A percentile compares a stretch with the other conserved stretches of the same genome.
phyloP scores from a whole-genome alignment of 2,888 invertebrate species.

The Drosophila dives region DNA sequence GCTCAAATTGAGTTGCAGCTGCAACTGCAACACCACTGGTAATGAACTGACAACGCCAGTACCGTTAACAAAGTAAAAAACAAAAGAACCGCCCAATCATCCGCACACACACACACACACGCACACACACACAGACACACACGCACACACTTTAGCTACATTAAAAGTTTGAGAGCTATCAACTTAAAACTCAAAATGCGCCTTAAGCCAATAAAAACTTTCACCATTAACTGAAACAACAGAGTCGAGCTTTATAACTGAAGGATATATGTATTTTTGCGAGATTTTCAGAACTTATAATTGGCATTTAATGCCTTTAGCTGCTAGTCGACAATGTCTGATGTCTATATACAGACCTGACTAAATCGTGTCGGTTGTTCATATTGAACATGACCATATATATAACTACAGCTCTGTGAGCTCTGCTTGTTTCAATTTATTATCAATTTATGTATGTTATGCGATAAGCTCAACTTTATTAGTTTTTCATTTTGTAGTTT shows the following conservation, averaged over 20 bases:
- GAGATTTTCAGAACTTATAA: background rate
- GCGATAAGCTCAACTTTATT: background rate
- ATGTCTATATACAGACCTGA: background rate
- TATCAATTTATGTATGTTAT: background rate
- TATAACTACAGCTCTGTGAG: background rate
- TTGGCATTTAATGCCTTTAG: background rate
- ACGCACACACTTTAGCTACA: slow-evolving; percentile 19
- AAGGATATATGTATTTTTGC: background rate
- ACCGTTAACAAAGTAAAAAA: background rate
- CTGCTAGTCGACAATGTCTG: background rate
- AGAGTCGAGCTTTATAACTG: background rate
- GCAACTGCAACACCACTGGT: slow-evolving; percentile 26
- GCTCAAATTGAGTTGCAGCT: slow-evolving; percentile 58
- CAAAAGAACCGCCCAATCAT: background rate
- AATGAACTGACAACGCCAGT: slow-evolving; percentile 12
- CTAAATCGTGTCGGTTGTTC: background rate
- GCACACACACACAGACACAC: background rate
- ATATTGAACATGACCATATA: slow-evolving; percentile 1
- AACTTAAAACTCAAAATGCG: slow-evolving; percentile 61
- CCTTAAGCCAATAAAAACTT: slow-evolving; percentile 68
- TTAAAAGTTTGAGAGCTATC: slow-evolving; percentile 63
- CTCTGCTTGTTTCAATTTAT: background rate
- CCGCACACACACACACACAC: background rate
- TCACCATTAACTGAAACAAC: slow-evolving; percentile 28
- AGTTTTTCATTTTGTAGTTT: too few species aligned